A percentile compares a stretch with the other conserved stretches of the same genome.
These are phyloP conservation scores for Drosophila fungiperda DNA, from an alignment of 2,888 invertebrate species.

Conservation along the genomic window DNA sequence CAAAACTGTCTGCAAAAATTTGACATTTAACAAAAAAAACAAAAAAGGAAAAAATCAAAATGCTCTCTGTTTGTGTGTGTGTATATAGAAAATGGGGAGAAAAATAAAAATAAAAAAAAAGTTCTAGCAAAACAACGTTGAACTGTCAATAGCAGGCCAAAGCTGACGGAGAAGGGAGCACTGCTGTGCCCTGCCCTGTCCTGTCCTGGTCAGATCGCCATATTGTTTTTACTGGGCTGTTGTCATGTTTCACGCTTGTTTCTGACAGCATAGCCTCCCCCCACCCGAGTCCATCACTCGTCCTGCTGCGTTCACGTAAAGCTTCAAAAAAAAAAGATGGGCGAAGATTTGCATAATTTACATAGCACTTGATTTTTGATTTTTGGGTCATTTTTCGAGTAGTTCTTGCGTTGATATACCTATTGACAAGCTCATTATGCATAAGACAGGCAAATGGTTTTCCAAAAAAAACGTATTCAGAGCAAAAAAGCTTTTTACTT, in stretches of 20 bases:
- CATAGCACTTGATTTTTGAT: slow-evolving; percentile 68
- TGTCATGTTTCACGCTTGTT: slow-evolving; percentile 77
- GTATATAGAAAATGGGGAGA: slow-evolving; percentile 31
- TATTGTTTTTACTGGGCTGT: slow-evolving; percentile 74
- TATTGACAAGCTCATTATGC: slow-evolving; percentile 75
- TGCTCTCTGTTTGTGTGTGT: background rate
- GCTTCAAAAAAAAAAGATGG: slow-evolving; percentile 35
- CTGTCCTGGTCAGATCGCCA: slow-evolving; percentile 61
- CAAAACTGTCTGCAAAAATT: slow-evolving; percentile 80
- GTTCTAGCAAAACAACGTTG: slow-evolving; percentile 67
- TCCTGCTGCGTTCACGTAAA: background rate
- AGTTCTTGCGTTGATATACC: slow-evolving; percentile 70
- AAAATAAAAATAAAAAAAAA: slow-evolving; percentile 28
- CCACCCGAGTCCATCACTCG: background rate
- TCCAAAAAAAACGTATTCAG: slow-evolving; percentile 9
- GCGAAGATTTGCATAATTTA: slow-evolving; percentile 77
- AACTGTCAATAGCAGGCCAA: slow-evolving; percentile 74
- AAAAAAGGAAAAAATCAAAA: slow-evolving; percentile 35
- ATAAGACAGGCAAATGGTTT: slow-evolving; percentile 22
- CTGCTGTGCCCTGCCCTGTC: slow-evolving; percentile 1
- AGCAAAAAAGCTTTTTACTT: slow-evolving; percentile 6
- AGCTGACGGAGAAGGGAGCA: slow-evolving; percentile 44
- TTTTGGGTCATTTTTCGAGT: slow-evolving; percentile 64
- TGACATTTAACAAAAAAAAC: slow-evolving; percentile 69
- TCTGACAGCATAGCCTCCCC: slow-evolving; percentile 58